Evolutionary conservation across 2,888 invertebrate genomes (phyloP), one percentile per base, ranked within the genome.

Genomic region (Neuroscelio doddi): DNA sequence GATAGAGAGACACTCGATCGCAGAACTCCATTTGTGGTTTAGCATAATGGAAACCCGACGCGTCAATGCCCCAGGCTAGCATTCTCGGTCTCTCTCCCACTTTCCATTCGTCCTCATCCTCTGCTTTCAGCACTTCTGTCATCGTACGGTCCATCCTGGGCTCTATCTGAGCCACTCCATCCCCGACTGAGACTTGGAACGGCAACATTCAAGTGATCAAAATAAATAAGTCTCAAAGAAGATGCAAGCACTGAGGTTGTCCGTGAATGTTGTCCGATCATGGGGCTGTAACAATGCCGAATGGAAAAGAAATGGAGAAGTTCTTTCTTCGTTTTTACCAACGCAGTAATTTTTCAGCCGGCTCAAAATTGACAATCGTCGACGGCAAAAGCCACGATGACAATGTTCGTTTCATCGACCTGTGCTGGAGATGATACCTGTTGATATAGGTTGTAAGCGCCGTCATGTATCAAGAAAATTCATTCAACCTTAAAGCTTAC

Each of bases 11-110:
- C 80, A 84, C 82, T 82, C 81, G 83, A 83, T 83, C 81, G 83
- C 81, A 80, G 80, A 83, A 83, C 83, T 83, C 83, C 83, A 83
- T 83, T 83, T 83, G 82, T 81, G 83, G 83, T 83, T 83, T 83
- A 82, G 82, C 83, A 83, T 83, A 83, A 83, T 83, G 83, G 82
- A 81, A 83, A 83, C 81, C 79, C 77, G 81, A 83, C 80, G 79
- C 80, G 73, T 66, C 52, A 57, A 63, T 47, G 70, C 80, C 80
- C 76, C 71, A 71, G 72, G 79, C 78, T 62, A 68, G 64, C 62
- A 55, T 59, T 46, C 34, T 56, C 56, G 57, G 46, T 59, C 51
- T 57, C 56, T 16, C 47, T 45, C 39, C 16, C 4, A 2, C 36
- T 16, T 16, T 29, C 24, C 39, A 10, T 36, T 46, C 47, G 46